phyloP scores from a whole-genome alignment of 2,888 invertebrate genomes.

The Drosophila borborema region DNA sequence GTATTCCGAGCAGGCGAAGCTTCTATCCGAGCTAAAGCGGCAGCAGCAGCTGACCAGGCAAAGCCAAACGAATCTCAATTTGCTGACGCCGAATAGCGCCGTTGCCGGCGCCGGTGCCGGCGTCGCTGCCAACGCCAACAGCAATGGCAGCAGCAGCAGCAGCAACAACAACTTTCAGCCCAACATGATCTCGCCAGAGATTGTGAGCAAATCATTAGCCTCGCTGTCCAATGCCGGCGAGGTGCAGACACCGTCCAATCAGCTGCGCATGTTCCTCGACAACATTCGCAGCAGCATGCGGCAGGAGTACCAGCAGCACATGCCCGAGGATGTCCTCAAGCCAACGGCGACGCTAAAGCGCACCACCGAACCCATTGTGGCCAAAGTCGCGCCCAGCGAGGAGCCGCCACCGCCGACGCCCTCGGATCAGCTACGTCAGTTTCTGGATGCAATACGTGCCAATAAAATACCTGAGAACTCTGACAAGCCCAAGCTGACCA shows the following conservation, averaged over 20 bases:
- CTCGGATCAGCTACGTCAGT: constrained; percentile 84
- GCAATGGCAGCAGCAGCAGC: constrained; percentile 19
- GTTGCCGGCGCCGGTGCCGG: constrained; percentile 44
- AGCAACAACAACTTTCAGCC: constrained; percentile 73
- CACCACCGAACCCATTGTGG: neutral
- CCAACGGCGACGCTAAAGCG: constrained; percentile 61
- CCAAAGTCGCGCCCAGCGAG: neutral
- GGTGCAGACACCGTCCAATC: constrained; percentile 84
- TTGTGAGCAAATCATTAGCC: constrained; percentile 83
- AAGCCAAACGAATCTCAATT: constrained; percentile 64
- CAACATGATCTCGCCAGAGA: constrained; percentile 83
- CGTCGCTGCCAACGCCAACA: constrained; percentile 8
- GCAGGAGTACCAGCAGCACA: constrained; percentile 82
- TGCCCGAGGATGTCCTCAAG: constrained; percentile 82
- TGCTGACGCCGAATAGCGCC: constrained; percentile 57
- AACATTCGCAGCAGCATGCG: constrained; percentile 85
- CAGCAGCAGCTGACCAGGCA: constrained; percentile 83
- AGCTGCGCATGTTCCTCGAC: constrained; percentile 83
- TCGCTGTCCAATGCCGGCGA: constrained; percentile 78
- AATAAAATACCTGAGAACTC: constrained; percentile 84
- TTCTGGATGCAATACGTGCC: constrained; percentile 84
- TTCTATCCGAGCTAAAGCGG: constrained; percentile 84
- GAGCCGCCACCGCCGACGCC: constrained; percentile 81
- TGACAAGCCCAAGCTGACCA: constrained; percentile 79
- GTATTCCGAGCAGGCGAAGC: constrained; percentile 85